Percentiles rank a stretch among this genome's conserved stretches.
These are phyloP conservation scores for Lynx canadensis DNA, from an alignment of 2,113 vertebrate species.

Conservation along the genomic window DNA sequence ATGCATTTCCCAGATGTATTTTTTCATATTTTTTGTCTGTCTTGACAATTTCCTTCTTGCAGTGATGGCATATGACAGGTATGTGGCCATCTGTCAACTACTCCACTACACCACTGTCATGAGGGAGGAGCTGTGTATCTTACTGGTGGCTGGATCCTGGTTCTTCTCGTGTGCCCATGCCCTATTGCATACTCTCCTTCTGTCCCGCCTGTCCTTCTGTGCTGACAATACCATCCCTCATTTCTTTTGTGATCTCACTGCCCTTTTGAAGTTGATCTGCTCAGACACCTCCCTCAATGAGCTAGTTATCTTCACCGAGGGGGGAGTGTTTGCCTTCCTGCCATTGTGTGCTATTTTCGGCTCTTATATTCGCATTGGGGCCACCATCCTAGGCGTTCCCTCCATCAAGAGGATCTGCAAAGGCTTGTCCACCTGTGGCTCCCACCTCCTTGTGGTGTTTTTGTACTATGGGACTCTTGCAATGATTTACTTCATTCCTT, in stretches of 20 bases:
- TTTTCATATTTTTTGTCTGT: constrained; percentile 57
- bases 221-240: constrained; percentile 6
- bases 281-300: constrained; percentile 61
- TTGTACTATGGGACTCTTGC: constrained; percentile 68
- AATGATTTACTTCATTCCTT: constrained; percentile 65
- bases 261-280: constrained; percentile 60
- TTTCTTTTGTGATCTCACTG: constrained; percentile 72
- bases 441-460: constrained; percentile 69
- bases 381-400: background rate
- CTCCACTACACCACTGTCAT: constrained; percentile 59
- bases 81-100: constrained; percentile 58
- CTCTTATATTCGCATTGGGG: constrained; percentile 8
- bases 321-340: background rate
- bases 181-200: constrained; percentile 62
- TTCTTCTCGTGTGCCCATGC: constrained; percentile 17
- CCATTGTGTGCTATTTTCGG: constrained; percentile 29
- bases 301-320: constrained; percentile 36
- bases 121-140: constrained; percentile 8
- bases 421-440: constrained; percentile 72
- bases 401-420: constrained; percentile 53
- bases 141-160: constrained; percentile 59
- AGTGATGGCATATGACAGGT: constrained; percentile 71
- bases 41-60: constrained; percentile 68
- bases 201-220: constrained; percentile 62
- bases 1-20: constrained; percentile 67